Evolutionary conservation across 2,888 invertebrate species (phyloP).

Genomic region (Dryocosmus kuriphilus): DNA sequence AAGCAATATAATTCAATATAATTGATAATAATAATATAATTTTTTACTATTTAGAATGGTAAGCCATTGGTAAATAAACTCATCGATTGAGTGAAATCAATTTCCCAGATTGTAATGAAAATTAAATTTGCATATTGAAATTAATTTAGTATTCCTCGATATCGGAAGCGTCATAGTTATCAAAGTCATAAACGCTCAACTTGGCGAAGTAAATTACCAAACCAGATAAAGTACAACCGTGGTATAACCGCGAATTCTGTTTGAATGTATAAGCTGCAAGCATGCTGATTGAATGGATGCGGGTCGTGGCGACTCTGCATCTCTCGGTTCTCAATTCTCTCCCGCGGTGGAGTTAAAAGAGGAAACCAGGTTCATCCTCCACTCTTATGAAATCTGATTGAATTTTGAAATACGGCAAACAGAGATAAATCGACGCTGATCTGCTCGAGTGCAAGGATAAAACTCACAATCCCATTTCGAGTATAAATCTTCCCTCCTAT

Average conservation of each 20-base stretch:
- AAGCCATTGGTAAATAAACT: background rate
- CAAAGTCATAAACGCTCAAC: constrained; percentile 39
- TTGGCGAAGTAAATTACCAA: constrained; percentile 45
- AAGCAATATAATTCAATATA: too few relatives aligned
- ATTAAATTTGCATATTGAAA: constrained; percentile 32
- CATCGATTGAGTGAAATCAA: background rate
- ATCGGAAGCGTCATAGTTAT: constrained; percentile 23
- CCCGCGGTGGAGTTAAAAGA: constrained; percentile 34
- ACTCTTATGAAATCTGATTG: constrained; percentile 53
- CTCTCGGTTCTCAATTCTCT: constrained; percentile 46
- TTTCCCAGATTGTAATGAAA: background rate
- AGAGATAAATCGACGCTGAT: constrained; percentile 43
- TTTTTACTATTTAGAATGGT: background rate
- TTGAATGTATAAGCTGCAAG: constrained; percentile 58
- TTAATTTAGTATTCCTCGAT: constrained; percentile 11
- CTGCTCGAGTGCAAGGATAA: constrained; percentile 37
- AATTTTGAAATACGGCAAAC: constrained; percentile 54
- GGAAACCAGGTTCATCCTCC: constrained; percentile 19
- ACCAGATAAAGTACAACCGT: constrained; percentile 47
- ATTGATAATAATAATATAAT: too few relatives aligned
- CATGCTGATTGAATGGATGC: constrained; percentile 70
- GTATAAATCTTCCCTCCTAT: constrained; percentile 27
- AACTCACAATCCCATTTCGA: constrained; percentile 29
- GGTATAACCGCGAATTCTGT: constrained; percentile 59
- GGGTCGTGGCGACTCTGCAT: constrained; percentile 67